These are phyloP conservation scores for Xiphophorus birchmanni DNA, from an alignment of 2,797 vertebrate species.

Conservation along the genomic window DNA sequence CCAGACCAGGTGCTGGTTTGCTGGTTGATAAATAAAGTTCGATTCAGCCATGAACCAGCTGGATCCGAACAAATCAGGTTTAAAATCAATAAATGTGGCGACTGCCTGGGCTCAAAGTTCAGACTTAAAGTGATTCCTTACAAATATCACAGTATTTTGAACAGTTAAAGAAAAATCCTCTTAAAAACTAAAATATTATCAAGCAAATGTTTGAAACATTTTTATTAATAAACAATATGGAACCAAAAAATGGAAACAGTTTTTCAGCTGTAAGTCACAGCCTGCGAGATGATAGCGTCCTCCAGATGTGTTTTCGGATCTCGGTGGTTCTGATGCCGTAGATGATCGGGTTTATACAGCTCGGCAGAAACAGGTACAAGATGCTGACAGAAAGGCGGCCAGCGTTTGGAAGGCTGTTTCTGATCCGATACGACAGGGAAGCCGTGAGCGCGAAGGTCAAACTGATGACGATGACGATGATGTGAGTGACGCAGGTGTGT, in stretches of 20 bases:
- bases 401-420: slow-evolving; percentile 41
- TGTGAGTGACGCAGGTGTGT: slow-evolving; percentile 72
- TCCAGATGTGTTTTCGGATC: slow-evolving; percentile 48
- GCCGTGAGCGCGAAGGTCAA: slow-evolving; percentile 44
- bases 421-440: slow-evolving; percentile 62
- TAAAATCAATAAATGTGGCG: neutral
- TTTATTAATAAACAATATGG: neutral
- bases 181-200: neutral
- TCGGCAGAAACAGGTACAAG: slow-evolving; percentile 40
- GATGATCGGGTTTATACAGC: slow-evolving; percentile 45
- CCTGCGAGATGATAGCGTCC: neutral
- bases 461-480: slow-evolving; percentile 66
- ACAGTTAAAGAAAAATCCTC: neutral
- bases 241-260: neutral
- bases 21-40: neutral
- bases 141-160: neutral
- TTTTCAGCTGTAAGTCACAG: neutral
- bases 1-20: neutral
- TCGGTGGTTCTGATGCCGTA: slow-evolving; percentile 44
- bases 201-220: neutral
- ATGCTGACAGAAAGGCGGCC: slow-evolving; percentile 36
- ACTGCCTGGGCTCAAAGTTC: neutral
- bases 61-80: neutral
- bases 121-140: neutral
- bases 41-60: neutral